phyloP scores from a whole-genome alignment of 37 sponge, comb jelly and placozoan species.

The Lycopodina hypogea region DNA sequence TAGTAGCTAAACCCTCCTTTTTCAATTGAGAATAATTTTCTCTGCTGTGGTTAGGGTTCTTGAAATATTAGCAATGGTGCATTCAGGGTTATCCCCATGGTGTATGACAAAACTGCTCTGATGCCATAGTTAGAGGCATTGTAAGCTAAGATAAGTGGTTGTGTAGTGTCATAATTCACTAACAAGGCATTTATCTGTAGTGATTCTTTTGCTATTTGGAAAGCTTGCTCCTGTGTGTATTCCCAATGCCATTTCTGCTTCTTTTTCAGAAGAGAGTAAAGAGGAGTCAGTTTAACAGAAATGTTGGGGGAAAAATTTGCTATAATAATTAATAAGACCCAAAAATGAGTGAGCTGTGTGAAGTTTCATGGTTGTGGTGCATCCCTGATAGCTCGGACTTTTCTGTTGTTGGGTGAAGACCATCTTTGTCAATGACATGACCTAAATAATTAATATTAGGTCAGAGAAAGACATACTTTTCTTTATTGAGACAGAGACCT shows the following conservation, averaged over 20 bases:
- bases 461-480: background rate
- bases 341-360: background rate
- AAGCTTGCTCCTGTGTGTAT: constrained; percentile 25
- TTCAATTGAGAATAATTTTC: constrained; percentile 1
- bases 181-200: constrained; percentile 14
- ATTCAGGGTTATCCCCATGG: background rate
- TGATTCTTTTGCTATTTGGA: constrained; percentile 33
- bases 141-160: constrained; percentile 42
- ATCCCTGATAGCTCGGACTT: constrained; percentile 3
- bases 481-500: background rate
- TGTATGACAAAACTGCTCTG: constrained; percentile 41
- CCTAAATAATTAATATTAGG: background rate
- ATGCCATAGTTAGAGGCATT: constrained; percentile 49
- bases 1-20: constrained; percentile 9
- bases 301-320: constrained; percentile 25
- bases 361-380: background rate
- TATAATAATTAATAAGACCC: background rate
- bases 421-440: background rate
- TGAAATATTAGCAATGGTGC: constrained; percentile 4
- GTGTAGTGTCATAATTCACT: constrained; percentile 20
- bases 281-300: constrained; percentile 22
- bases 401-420: background rate
- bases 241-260: constrained; percentile 29
- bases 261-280: constrained; percentile 31
- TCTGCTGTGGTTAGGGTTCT: background rate